phyloP scores from a whole-genome alignment of 2,113 vertebrate species.

The Ariopsis seemanni region DNA sequence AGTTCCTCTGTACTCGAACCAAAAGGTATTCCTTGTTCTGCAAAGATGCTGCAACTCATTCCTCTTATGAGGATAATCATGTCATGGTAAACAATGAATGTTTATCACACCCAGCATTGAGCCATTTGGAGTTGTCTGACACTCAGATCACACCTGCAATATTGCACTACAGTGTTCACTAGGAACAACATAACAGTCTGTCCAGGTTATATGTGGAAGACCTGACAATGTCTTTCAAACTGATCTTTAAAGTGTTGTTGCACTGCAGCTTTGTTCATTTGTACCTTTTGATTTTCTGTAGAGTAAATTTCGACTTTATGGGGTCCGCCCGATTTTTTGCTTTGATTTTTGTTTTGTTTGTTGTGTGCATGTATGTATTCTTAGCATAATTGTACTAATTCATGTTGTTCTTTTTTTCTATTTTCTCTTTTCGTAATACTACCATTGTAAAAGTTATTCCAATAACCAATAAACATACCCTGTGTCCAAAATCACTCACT shows the following conservation, averaged over 20 bases:
- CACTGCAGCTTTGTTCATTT: not conserved
- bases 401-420: not conserved
- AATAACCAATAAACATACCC: not conserved
- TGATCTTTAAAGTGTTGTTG: not conserved
- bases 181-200: not conserved
- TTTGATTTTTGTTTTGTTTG: not conserved
- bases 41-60: not conserved
- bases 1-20: constrained; percentile 9
- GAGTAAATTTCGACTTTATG: not conserved
- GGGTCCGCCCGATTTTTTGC: not conserved
- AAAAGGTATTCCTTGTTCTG: constrained; percentile 17
- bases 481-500: no score
- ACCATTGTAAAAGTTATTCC: not conserved
- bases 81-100: not conserved
- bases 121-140: not conserved
- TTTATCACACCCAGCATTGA: not conserved
- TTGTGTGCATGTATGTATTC: not conserved
- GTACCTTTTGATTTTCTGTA: not conserved
- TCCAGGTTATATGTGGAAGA: not conserved
- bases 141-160: not conserved
- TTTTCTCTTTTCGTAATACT: not conserved
- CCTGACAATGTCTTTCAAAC: not conserved
- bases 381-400: not conserved
- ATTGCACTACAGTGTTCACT: not conserved
- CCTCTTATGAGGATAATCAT: not conserved